These are phyloP conservation scores for Myripristis murdjan DNA, from an alignment of 2,797 vertebrate species.

Conservation along the genomic window DNA sequence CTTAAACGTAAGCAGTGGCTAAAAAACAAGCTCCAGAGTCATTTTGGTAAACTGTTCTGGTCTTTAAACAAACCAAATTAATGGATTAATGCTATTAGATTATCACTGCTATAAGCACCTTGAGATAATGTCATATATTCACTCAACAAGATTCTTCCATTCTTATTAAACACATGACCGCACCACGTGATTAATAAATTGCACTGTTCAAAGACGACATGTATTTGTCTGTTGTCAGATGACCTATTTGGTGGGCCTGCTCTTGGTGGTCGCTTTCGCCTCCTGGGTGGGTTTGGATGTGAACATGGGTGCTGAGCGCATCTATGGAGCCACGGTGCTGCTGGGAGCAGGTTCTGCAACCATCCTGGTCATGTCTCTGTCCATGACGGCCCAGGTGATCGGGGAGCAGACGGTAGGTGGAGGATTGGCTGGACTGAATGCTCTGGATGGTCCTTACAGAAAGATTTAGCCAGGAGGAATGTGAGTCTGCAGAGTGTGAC, in stretches of 20 bases:
- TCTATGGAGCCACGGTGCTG: constrained; percentile 86
- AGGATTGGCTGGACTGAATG: neutral
- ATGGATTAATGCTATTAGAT: neutral
- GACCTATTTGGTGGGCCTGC: constrained; percentile 89
- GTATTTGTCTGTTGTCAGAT: constrained; percentile 74
- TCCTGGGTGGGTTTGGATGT: constrained; percentile 86
- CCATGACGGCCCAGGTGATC: constrained; percentile 94
- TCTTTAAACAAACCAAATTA: neutral
- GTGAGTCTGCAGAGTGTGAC: neutral
- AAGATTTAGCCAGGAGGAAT: neutral
- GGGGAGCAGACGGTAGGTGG: constrained; percentile 88
- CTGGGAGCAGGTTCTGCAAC: constrained; percentile 89
- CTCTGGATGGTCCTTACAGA: neutral
- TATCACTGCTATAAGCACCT: no score
- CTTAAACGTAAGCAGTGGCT: no score
- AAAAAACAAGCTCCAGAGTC: neutral
- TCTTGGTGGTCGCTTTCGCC: constrained; percentile 87
- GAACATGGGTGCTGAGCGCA: constrained; percentile 67
- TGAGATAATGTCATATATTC: no score
- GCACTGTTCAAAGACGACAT: neutral
- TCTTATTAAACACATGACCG: no score
- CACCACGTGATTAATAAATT: neutral
- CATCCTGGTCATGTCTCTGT: constrained; percentile 92
- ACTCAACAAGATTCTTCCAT: no score
- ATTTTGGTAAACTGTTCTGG: neutral